Base-by-base conservation (phyloP, 2,888 invertebrate genomes). In the Tenthredo scrophulariae region DNA sequence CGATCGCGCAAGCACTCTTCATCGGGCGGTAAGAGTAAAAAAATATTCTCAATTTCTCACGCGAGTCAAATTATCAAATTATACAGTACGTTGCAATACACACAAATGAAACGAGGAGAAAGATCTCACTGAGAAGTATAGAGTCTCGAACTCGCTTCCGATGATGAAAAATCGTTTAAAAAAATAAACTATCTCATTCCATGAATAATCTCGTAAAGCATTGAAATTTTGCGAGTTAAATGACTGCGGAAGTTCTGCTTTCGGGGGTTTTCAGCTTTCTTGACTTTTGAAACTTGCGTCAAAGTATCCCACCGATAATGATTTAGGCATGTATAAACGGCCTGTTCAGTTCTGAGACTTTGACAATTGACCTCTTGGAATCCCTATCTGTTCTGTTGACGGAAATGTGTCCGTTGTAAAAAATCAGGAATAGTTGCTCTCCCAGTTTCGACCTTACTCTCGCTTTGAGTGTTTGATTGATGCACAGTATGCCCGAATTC, bases 21-120 rank as follows among this genome's bases (percentile, higher is more conserved):
- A 13, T 67, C 15, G 54, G 22, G 18, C 7, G 18, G 4, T 29
- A 18, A 54, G 18, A 26, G 29, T 46, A 29, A 18, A 77, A 77
- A 77, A 50, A 77, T 50, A 77, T 77, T 54, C 77, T 43, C 43
- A 74, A 74, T 74, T 43, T 74, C 74, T 74, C 50, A 77, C 77
- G 50, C 29, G 33, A 50, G 77, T 50, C 33, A 54, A 77, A 77
- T 50, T 15, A 77, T 54, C 77, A 33, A 77, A 77, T 77, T 54
- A 77, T 54, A 75, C 75, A 46, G n/a, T 33, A 29, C 26, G 77
- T 26, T 15, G 72, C 29, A 22, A 18, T 43, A n/a, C 18, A 74
- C n/a, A 74, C 43, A 37, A 10, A 70, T 15, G n/a, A 70, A 22
- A 4, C 26, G 37, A 29, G 1, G 37, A 70, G 33, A 18, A 9